These are phyloP conservation scores for Papilio demoleus DNA, from an alignment of 2,888 invertebrate species.

Conservation along the genomic window DNA sequence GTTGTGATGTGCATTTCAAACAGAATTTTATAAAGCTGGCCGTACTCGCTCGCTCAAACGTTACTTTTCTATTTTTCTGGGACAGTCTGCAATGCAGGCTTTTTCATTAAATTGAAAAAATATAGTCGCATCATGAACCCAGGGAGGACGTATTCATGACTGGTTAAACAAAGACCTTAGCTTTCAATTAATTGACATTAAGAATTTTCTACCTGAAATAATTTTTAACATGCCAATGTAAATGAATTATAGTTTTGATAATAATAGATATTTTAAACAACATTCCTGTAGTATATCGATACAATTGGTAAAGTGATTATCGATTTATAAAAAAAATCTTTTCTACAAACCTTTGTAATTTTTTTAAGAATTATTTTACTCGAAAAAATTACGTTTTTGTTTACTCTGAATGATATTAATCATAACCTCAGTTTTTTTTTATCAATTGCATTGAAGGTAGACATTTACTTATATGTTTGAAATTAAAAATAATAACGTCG, in stretches of 20 bases:
- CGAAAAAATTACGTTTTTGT: no score
- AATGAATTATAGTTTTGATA: no score
- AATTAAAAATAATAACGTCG: background rate
- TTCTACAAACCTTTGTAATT: no score
- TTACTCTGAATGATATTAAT: no score
- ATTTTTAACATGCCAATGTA: background rate
- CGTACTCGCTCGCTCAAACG: conserved; percentile 53
- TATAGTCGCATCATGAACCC: conserved; percentile 51
- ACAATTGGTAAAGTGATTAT: no score
- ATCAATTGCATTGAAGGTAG: no score
- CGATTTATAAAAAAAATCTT: no score
- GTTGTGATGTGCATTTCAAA: conserved; percentile 42
- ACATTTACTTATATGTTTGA: background rate
- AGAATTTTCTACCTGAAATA: background rate
- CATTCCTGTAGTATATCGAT: no score
- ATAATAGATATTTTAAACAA: no score
- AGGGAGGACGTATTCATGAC: conserved; percentile 37
- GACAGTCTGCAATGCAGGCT: conserved; percentile 62
- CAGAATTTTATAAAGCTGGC: conserved; percentile 29
- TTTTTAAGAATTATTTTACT: no score
- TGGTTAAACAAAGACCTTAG: background rate
- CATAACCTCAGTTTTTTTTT: no score
- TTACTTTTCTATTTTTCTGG: conserved; percentile 52
- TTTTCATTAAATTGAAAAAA: conserved; percentile 53
- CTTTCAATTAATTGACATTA: background rate